phyloP scores from a whole-genome alignment of 30 jellyfish, hydroid and myxozoan species.

The Pelagia noctiluca region DNA sequence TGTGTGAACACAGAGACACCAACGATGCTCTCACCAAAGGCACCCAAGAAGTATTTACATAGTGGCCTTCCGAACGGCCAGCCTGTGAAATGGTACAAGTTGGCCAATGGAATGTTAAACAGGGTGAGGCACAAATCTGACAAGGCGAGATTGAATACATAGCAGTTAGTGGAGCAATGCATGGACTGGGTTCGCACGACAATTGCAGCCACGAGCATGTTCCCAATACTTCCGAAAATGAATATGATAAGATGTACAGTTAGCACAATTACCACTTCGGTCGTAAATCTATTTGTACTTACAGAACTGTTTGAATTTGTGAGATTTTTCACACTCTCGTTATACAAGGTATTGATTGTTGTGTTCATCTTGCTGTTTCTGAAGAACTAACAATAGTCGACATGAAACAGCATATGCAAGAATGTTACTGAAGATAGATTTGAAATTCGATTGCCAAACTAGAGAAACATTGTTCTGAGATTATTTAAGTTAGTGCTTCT shows the following conservation, averaged over 20 bases:
- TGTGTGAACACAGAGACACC: conserved; percentile 91
- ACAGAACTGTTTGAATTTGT: background rate
- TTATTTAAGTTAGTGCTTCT: too few relatives aligned
- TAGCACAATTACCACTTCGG: conserved; percentile 32
- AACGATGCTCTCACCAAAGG: conserved; percentile 80
- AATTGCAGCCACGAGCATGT: conserved; percentile 45
- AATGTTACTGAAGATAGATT: too few relatives aligned
- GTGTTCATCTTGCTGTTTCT: background rate
- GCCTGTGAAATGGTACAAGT: conserved; percentile 57
- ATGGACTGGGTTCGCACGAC: conserved; percentile 24
- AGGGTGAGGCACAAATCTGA: conserved; percentile 65
- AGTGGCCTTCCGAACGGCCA: conserved; percentile 83
- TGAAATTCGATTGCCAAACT: too few relatives aligned
- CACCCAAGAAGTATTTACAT: conserved; percentile 68
- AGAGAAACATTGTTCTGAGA: too few relatives aligned
- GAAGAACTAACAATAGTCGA: too few relatives aligned
- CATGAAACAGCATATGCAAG: too few relatives aligned
- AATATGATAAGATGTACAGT: conserved; percentile 60
- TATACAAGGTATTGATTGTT: background rate
- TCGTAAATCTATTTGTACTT: background rate
- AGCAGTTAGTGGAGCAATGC: conserved; percentile 78
- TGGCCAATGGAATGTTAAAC: conserved; percentile 71
- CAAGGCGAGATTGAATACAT: conserved; percentile 71
- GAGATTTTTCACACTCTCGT: background rate
- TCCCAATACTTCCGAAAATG: conserved; percentile 74